phyloP scores from a whole-genome alignment of 2,797 vertebrate species.

The Cirrhinus molitorella region DNA sequence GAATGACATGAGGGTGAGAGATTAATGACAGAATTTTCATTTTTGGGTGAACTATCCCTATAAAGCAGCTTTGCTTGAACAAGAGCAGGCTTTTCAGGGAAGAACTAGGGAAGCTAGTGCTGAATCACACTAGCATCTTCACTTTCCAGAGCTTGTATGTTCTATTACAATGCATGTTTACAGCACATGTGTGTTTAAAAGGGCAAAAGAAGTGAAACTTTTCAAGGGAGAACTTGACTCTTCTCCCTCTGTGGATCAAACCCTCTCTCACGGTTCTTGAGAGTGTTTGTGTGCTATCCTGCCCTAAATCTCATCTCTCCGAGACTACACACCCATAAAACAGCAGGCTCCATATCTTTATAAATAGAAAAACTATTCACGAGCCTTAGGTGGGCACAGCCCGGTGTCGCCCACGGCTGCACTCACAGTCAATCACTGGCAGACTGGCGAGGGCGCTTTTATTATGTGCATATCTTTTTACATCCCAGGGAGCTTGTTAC shows the following conservation, averaged over 20 bases:
- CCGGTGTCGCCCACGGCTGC: slow-evolving; percentile 50
- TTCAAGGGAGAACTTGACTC: neutral
- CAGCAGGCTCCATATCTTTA: slow-evolving; percentile 58
- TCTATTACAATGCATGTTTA: neutral
- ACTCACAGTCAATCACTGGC: slow-evolving; percentile 58
- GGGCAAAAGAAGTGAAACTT: slow-evolving; percentile 5
- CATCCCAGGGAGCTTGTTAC: slow-evolving; percentile 62
- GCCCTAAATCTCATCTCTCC: slow-evolving; percentile 54
- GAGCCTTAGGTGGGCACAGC: slow-evolving; percentile 56
- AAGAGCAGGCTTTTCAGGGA: too few species aligned
- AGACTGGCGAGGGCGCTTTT: slow-evolving; percentile 58
- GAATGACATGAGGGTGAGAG: too few species aligned
- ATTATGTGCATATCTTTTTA: slow-evolving; percentile 66
- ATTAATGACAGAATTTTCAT: too few species aligned
- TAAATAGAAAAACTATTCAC: slow-evolving; percentile 59
- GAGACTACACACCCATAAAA: slow-evolving; percentile 38
- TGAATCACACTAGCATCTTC: neutral
- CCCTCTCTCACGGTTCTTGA: slow-evolving; percentile 22
- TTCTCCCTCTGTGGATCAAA: slow-evolving; percentile 27
- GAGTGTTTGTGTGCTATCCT: slow-evolving; percentile 32
- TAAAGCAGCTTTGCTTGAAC: too few species aligned
- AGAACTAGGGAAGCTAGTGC: neutral
- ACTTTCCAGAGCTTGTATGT: neutral
- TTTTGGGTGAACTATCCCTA: too few species aligned
- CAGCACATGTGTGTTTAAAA: neutral